Evolutionary conservation across 1,140 invertebrate genomes (phyloP).

Genomic region (Monomorium pharaonis): DNA sequence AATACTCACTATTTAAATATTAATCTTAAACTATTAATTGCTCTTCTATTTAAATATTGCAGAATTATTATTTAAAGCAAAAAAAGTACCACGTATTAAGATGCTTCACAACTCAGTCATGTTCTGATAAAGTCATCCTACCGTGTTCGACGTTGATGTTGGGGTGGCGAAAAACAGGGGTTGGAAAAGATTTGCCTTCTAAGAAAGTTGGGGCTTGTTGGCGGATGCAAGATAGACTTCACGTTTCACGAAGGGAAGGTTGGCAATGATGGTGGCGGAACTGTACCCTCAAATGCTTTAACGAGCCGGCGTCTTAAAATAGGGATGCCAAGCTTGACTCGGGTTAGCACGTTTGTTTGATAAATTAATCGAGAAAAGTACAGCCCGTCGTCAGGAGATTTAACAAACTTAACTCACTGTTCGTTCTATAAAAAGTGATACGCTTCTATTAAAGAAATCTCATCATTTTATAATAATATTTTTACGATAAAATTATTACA

Average conservation of each 20-base stretch:
- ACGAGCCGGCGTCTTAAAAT: slow-evolving; percentile 78
- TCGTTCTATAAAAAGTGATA: neutral
- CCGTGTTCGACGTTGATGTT: slow-evolving; percentile 65
- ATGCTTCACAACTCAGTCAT: slow-evolving; percentile 78
- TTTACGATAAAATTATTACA: neutral
- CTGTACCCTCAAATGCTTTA: slow-evolving; percentile 78
- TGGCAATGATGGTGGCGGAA: slow-evolving; percentile 59
- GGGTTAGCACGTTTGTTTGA: slow-evolving; percentile 79
- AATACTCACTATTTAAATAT: neutral
- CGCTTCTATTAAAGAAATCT: neutral
- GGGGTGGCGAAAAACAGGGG: slow-evolving; percentile 77
- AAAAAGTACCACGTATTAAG: slow-evolving; percentile 77
- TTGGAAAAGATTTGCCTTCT: slow-evolving; percentile 80
- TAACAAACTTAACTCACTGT: slow-evolving; percentile 69
- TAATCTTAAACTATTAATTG: neutral
- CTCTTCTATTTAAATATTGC: neutral
- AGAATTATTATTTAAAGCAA: neutral
- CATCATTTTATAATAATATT: neutral
- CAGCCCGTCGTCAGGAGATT: slow-evolving; percentile 51
- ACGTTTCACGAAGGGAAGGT: slow-evolving; percentile 62
- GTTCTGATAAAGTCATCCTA: slow-evolving; percentile 84
- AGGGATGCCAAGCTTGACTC: slow-evolving; percentile 71
- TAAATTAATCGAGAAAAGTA: slow-evolving; percentile 80
- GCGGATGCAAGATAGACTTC: slow-evolving; percentile 20
- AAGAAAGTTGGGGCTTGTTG: slow-evolving; percentile 71